Conservation (phyloP, 2,888 invertebrate genomes). For the Crematogaster levior region DNA sequence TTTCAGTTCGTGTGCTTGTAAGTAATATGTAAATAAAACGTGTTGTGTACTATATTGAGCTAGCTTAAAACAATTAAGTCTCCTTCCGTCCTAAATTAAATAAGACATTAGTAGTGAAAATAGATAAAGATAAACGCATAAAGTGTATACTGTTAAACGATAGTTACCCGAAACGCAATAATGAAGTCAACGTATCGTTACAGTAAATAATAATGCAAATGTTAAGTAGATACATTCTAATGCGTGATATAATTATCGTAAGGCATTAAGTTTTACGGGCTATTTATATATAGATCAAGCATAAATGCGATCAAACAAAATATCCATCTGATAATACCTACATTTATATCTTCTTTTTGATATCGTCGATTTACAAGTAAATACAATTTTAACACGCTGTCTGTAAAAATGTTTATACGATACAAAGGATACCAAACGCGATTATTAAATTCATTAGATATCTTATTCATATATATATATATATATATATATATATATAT, state of each 20-base stretch:
- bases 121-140: conserved; percentile 17
- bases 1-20: conserved; percentile 47
- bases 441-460: conserved; percentile 30
- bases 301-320: conserved; percentile 46
- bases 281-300: conserved; percentile 43
- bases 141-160: conserved; percentile 25
- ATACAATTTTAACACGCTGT: conserved; percentile 40
- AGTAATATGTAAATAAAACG: conserved; percentile 53
- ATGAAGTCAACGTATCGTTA: conserved; percentile 21
- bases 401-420: conserved; percentile 29
- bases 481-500: too few species aligned
- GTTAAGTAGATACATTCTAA: conserved; percentile 62
- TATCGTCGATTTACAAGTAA: conserved; percentile 38
- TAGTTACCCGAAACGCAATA: conserved; percentile 31
- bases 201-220: conserved; percentile 48
- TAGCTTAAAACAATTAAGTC: conserved; percentile 64
- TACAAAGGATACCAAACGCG: conserved; percentile 21
- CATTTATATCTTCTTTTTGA: conserved; percentile 16
- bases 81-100: conserved; percentile 50
- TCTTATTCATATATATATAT: too few species aligned
- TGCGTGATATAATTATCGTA: conserved; percentile 50
- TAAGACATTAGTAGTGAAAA: conserved; percentile 36
- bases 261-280: conserved; percentile 43
- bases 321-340: conserved; percentile 30
- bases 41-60: conserved; percentile 57